Conservation (phyloP, 1,140 invertebrate genomes). For the Cydia amplana region DNA sequence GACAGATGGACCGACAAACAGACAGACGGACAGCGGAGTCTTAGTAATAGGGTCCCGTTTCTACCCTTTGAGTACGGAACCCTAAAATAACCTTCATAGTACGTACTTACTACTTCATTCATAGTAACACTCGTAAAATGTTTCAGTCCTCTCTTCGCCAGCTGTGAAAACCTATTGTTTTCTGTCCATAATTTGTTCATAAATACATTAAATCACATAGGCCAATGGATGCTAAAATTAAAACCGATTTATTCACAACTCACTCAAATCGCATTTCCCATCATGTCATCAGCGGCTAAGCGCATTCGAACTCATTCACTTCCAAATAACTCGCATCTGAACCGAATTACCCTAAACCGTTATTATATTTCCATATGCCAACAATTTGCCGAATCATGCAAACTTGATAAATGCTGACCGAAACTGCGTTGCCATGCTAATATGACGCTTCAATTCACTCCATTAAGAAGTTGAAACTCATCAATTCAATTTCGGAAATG, state of each 20-base stretch:
- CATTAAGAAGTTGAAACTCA: background rate
- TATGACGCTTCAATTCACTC: background rate
- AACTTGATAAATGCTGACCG: background rate
- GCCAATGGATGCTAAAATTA: no score
- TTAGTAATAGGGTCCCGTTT: no score
- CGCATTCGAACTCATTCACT: constrained; percentile 4
- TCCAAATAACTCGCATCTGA: background rate
- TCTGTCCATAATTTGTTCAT: no score
- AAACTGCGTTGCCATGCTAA: background rate
- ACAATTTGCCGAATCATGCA: constrained; percentile 10
- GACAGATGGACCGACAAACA: no score
- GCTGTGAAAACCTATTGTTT: no score
- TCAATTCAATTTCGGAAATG: constrained; percentile 13
- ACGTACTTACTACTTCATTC: no score
- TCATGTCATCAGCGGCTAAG: background rate
- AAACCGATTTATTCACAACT: background rate
- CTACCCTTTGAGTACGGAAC: no score
- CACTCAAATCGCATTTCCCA: background rate
- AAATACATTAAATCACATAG: no score
- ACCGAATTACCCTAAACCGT: constrained; percentile 13
- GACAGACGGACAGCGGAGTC: no score
- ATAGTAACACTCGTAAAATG: no score
- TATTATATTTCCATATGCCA: constrained; percentile 24
- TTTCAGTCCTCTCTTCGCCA: no score
- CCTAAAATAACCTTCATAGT: no score